Base-by-base conservation (phyloP, 2,113 vertebrate genomes). In the Empidonax alnorum region DNA sequence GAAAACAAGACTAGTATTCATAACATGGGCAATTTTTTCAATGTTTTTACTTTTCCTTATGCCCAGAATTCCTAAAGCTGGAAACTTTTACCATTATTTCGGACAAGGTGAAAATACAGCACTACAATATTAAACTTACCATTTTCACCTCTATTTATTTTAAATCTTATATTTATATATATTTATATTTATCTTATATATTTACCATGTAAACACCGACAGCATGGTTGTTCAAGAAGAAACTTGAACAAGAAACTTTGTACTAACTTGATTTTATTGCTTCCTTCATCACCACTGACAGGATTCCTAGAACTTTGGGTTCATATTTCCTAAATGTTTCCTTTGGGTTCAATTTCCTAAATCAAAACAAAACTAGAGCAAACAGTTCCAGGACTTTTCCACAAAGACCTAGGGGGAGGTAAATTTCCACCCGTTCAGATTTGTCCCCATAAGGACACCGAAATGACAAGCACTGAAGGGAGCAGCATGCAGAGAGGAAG, bases 1-100 rank as follows among this genome's bases (percentile, higher is more conserved):
- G 86, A 85, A 97, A 97, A 96, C 81, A 97, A 97, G 94, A 93
- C 72, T 66, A 85, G 89, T 84, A 97, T 96, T 97, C 91, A 97
- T 95, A 96, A 96, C 41, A 44, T 10, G 49, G 94, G 90, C 41
- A 95, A 94, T 96, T 87, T 97, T 97, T 97, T 91, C 89, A 87
- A 55, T 42, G 71, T 28, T 89, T 83, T 94, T 84, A 93, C 67
- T 79, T 92, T 83, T 31, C 52, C 14, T 94, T 13, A 4, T 90
- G 58, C 52, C 79, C 63, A 71, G 49, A 93, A 77, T 89, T 80
- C 59, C 71, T 81, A 65, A 81, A 79, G 50, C 61, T 88, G 47
- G 24, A 55, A 95, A 90, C 89, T 83, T 94, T 67, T 74, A 92
- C 61, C 94, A 73, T 86, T 90, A 93, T 88, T 95, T 96, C 93